Conservation (phyloP, 2,113 vertebrate species). For the Carettochelys insculpta region DNA sequence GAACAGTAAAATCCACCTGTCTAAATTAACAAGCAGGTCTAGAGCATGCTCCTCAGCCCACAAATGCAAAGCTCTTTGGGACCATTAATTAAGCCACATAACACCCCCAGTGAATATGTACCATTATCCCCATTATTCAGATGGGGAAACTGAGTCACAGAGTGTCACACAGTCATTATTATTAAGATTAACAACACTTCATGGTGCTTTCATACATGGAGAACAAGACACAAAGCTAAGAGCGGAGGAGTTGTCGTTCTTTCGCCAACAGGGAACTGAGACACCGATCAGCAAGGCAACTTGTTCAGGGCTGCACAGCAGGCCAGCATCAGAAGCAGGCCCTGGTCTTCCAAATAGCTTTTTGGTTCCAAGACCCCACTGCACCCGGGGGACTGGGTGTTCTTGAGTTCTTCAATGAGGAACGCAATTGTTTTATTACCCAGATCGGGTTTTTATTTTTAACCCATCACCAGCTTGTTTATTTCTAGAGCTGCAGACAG, state of each 20-base stretch:
- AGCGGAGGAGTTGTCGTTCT: neutral
- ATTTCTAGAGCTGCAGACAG: constrained; percentile 70
- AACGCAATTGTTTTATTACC: constrained; percentile 60
- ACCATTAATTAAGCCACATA: neutral
- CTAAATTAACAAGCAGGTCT: neutral
- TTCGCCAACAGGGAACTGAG: neutral
- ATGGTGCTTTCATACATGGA: neutral
- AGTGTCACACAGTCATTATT: neutral
- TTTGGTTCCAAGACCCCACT: neutral
- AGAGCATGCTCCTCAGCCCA: neutral
- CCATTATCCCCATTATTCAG: neutral
- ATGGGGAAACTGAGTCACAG: neutral
- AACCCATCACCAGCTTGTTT: constrained; percentile 53
- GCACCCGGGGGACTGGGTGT: constrained; percentile 27
- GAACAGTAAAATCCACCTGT: neutral
- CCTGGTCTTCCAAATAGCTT: neutral
- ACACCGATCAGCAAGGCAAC: neutral
- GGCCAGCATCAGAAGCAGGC: neutral
- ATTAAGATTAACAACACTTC: accelerated
- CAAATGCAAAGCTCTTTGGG: neutral
- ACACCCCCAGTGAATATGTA: neutral
- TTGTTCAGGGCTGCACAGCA: neutral
- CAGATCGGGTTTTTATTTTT: neutral
- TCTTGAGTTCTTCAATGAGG: constrained; percentile 54
- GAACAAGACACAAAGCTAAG: neutral